phyloP scores from a whole-genome alignment of 2,888 invertebrate genomes.

The Sinotaia quadrata region DNA sequence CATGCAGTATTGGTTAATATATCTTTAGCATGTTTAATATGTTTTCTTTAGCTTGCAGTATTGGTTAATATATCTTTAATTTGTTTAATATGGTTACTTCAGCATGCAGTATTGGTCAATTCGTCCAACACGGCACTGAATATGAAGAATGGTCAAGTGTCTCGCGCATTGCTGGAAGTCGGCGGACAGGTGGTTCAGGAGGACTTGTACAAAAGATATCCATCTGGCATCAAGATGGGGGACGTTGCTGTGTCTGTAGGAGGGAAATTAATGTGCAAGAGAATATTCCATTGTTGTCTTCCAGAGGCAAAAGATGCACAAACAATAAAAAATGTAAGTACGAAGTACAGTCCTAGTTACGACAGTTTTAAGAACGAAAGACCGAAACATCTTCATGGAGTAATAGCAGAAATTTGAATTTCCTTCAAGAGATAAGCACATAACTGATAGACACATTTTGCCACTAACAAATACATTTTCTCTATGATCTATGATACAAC shows the following conservation, averaged over 20 bases:
- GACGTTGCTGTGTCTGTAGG: slow-evolving; percentile 47
- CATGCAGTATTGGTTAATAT: too few relatives aligned
- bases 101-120: slow-evolving; percentile 63
- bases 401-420: not conserved
- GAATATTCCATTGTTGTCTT: slow-evolving; percentile 15
- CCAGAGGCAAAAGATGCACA: slow-evolving; percentile 19
- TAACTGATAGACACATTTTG: not conserved
- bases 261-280: slow-evolving; percentile 31
- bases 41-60: too few relatives aligned
- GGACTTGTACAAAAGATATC: slow-evolving; percentile 44
- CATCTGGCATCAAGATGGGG: slow-evolving; percentile 43
- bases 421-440: not conserved
- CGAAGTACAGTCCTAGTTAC: too few relatives aligned
- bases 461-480: too few relatives aligned
- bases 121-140: slow-evolving; percentile 48
- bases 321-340: not conserved
- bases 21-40: too few relatives aligned
- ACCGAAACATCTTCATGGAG: not conserved
- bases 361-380: too few relatives aligned
- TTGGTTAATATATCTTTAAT: too few relatives aligned
- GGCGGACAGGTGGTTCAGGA: slow-evolving; percentile 46
- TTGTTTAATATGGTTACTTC: not conserved
- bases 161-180: slow-evolving; percentile 47
- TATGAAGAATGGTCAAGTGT: slow-evolving; percentile 48
- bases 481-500: too few relatives aligned